phyloP scores from a whole-genome alignment of 2,113 vertebrate species.

The Alces alces region DNA sequence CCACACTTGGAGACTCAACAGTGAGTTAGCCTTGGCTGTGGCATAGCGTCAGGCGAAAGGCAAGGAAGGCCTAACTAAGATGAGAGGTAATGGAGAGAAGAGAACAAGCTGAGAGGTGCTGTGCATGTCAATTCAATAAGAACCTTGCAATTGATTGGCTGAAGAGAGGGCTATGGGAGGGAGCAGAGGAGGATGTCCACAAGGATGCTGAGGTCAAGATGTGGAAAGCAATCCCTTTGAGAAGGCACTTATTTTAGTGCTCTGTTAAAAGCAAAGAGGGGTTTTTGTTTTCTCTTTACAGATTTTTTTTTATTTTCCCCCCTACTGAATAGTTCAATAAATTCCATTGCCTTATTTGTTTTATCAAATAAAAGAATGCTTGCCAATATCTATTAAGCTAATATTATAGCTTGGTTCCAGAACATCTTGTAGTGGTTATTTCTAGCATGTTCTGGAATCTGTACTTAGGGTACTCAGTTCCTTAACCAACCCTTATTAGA shows the following conservation, averaged over 20 bases:
- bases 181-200: neutral
- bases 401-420: constrained; percentile 52
- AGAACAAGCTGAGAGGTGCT: neutral
- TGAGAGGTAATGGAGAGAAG: neutral
- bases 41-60: neutral
- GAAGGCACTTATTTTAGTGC: neutral
- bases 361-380: constrained; percentile 44
- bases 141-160: neutral
- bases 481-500: constrained; percentile 35
- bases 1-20: neutral
- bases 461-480: constrained; percentile 14
- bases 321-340: constrained; percentile 36
- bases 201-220: neutral
- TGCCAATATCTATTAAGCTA: constrained; percentile 56
- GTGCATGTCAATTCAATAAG: neutral
- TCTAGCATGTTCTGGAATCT: constrained; percentile 59
- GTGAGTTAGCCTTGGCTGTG: neutral
- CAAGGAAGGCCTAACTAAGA: neutral
- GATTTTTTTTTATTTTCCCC: neutral
- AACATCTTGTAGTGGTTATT: constrained; percentile 67
- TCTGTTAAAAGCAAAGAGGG: neutral
- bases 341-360: constrained; percentile 45
- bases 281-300: constrained; percentile 23
- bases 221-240: neutral
- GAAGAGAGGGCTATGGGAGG: neutral